Conservation (phyloP, 2,888 invertebrate species). For the Agrochola lychnidis region DNA sequence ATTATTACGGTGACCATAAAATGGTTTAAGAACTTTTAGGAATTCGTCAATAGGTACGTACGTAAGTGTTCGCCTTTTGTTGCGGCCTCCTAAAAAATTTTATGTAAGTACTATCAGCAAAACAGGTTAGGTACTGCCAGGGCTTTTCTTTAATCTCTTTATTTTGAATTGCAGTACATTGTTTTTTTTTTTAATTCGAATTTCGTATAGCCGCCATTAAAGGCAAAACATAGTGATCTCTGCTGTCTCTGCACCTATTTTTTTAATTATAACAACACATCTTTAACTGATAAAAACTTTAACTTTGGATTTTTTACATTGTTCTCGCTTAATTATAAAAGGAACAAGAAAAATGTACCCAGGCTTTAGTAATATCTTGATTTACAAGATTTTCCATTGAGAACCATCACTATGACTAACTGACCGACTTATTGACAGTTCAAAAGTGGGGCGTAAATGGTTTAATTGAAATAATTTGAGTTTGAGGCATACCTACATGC, state of each 20-base stretch:
- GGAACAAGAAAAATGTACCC: neutral
- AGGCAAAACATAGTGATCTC: neutral
- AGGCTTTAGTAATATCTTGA: neutral
- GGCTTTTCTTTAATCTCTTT: neutral
- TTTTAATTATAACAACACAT: neutral
- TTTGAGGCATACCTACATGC: neutral
- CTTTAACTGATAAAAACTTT: neutral
- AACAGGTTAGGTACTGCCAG: neutral
- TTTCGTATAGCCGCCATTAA: neutral
- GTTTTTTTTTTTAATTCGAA: neutral
- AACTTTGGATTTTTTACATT: neutral
- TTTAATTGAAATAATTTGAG: neutral
- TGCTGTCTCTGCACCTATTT: neutral
- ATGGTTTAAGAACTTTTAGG: constrained; percentile 37
- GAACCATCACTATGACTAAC: no score
- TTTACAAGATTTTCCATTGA: no score
- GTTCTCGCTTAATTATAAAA: neutral
- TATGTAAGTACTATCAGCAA: constrained; percentile 22
- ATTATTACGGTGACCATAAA: constrained; percentile 42
- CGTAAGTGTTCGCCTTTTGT: constrained; percentile 40
- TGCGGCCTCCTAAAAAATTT: constrained; percentile 48
- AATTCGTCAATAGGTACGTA: constrained; percentile 24
- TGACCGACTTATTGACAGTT: no score
- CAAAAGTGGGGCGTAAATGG: neutral
- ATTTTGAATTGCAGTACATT: neutral